Base-by-base conservation (phyloP, 2,797 vertebrate species). In the Gallinago solitaria region DNA sequence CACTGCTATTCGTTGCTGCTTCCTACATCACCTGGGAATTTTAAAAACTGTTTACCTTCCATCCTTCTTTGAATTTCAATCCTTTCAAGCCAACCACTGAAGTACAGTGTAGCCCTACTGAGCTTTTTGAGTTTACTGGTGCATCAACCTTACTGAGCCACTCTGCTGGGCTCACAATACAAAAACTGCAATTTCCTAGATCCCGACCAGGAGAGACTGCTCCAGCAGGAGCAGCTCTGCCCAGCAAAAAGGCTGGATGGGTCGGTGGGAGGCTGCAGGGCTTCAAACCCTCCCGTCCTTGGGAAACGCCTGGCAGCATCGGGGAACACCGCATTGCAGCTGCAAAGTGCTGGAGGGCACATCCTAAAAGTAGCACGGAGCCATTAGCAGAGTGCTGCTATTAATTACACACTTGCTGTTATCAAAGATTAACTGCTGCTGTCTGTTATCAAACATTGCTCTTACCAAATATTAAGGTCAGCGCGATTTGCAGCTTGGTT, bases 241-340 rank as follows among this genome's bases (percentile, higher is more conserved):
- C 51, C 39, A 71, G 47, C 1, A 1, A 54, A 50, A 64, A 71
- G 28, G 15, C 37, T 64, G 47, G 30, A 60, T 0, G 0, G 24
- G 37, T 18, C 2, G 3, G 15, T 18, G 13, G 35, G 32, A 94
- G 16, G 25, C 57, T 74, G 43, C 53, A 83, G 24, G 16, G 37
- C 33, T 87, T 63, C 23, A 33, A 70, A 61, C 15, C 9, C n/a
- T 43, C 45, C 1, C 1, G 20, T 70, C 37, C 54, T 86, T 41
- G 25, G 35, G 63, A 59, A 77, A 37, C 37, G 4, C 47, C 9
- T 14, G 21, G 45, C 16, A 88, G 53, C 48, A 79, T 32, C 5
- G 24, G 51, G 8, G 5, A 83, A 17, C 3, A 9, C 8, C 9
- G 20, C 35, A 68, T 1, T 74, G 59, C 71, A 76, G 61, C 67